Base-by-base conservation (phyloP, 2,797 vertebrate species). In the Pteronotus mesoamericanus region DNA sequence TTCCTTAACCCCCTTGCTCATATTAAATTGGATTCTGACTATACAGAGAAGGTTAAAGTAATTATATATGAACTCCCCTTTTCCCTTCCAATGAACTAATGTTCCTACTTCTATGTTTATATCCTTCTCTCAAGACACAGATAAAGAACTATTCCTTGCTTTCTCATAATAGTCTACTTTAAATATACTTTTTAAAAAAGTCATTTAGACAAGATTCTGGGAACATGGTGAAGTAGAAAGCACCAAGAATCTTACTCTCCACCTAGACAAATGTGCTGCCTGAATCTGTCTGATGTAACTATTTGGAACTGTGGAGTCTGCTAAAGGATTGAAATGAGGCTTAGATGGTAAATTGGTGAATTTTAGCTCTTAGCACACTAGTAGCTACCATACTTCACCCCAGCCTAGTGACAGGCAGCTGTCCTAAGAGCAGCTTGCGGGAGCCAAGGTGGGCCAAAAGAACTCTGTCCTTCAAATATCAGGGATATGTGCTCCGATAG, bases 1-100 rank as follows among this genome's bases (percentile, higher is more conserved):
- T 94, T 88, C 34, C 44, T 94, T 87, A 85, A 61, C 59, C 7
- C 15, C 53, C 15, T 86, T 83, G 88, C 51, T 89, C 66, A 39
- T 74, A 82, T 94, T 88, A 78, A 82, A 69, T 92, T 94, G 89
- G 24, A 91, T 96, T 83, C 37, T 96, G 42, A 92, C 74, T 86
- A 61, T 7, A 80, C 16, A 83, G 26, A 92, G 24, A 75, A 69
- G 48, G 80, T 71, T 59, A 91, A 88, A 83, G 39, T 78, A 78
- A 87, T 75, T 39, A 84, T 32, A 66, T 29, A 55, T 22, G 29
- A 90, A 6, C 26, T 86, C 46, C 26, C 69, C 69, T 78, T 66
- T 15, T 61, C 74, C n/a, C 24, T 5, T 57, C 51, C 42, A 69
- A 93, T 6, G 9, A 90, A 75, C 32, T 34, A 79, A n/a, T 29